Evolutionary conservation across 2,797 vertebrate genomes (phyloP).

Genomic region (Loris lydekkerianus): DNA sequence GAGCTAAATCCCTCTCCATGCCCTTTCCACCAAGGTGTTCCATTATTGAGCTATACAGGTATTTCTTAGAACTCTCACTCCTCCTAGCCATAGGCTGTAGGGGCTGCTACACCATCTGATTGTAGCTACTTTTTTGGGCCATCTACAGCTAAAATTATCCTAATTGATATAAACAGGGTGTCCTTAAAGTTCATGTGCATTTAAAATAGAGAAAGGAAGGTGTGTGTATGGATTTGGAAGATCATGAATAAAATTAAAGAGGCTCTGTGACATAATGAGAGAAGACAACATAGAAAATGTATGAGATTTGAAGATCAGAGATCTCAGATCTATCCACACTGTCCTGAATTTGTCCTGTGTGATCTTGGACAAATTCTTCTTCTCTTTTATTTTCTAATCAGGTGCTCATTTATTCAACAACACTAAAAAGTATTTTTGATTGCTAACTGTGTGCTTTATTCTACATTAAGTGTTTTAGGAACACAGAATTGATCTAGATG

Average conservation of each 20-base stretch:
- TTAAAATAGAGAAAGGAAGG: neutral
- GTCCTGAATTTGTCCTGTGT: neutral
- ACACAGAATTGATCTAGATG: slow-evolving; percentile 34
- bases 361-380: neutral
- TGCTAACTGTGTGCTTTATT: neutral
- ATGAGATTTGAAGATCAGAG: neutral
- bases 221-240: neutral
- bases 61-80: no score
- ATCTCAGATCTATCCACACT: neutral
- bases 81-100: no score
- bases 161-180: neutral
- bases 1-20: no score
- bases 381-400: slow-evolving; percentile 35
- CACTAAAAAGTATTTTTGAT: neutral
- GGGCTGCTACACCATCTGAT: neutral
- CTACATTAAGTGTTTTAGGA: neutral
- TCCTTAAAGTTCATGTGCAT: no score
- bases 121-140: neutral
- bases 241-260: neutral
- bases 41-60: no score
- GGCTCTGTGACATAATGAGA: neutral
- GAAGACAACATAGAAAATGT: neutral
- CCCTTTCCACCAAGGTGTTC: no score
- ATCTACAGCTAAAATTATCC: neutral
- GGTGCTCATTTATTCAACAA: neutral